phyloP scores from a whole-genome alignment of 2,797 vertebrate species.

The Kryptolebias ocellatus region DNA sequence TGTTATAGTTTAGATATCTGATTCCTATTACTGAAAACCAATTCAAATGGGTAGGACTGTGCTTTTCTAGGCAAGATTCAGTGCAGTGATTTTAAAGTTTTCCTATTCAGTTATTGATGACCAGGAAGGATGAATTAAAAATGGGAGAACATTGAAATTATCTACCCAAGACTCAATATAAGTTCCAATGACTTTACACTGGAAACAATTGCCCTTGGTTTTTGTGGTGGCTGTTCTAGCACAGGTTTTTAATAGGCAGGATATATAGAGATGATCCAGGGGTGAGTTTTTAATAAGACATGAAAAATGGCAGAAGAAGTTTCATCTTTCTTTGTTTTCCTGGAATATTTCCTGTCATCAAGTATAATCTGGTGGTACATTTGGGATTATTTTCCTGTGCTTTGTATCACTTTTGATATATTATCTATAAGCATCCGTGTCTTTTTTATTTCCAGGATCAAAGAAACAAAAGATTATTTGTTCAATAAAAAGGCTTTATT shows the following conservation, averaged over 20 bases:
- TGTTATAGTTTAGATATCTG: conserved; percentile 34
- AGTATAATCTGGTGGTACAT: conserved; percentile 7
- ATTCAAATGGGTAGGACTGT: conserved; percentile 10
- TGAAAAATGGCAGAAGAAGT: conserved; percentile 46
- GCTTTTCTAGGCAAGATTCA: conserved; percentile 16
- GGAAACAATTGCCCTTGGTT: conserved; percentile 70
- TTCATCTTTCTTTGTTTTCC: conserved; percentile 34
- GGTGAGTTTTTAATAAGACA: conserved; percentile 74
- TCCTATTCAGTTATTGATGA: conserved; percentile 20
- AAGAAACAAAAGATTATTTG: conserved; percentile 13
- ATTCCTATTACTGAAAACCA: conserved; percentile 31
- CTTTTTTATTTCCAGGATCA: conserved; percentile 17
- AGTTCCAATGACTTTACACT: conserved; percentile 63
- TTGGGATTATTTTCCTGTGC: conserved; percentile 15
- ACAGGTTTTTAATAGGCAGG: conserved; percentile 66
- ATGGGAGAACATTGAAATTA: conserved; percentile 36
- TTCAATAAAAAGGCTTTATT: conserved; percentile 20
- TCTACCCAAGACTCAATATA: conserved; percentile 66
- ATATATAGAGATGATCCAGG: conserved; percentile 68
- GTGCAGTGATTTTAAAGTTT: conserved; percentile 10
- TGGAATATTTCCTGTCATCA: conserved; percentile 35
- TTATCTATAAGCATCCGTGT: conserved; percentile 13
- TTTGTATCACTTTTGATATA: conserved; percentile 28
- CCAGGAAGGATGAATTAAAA: conserved; percentile 44
- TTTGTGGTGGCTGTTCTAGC: conserved; percentile 56